phyloP scores from a whole-genome alignment of 1,140 invertebrate species.

The Zaprionus capensis region DNA sequence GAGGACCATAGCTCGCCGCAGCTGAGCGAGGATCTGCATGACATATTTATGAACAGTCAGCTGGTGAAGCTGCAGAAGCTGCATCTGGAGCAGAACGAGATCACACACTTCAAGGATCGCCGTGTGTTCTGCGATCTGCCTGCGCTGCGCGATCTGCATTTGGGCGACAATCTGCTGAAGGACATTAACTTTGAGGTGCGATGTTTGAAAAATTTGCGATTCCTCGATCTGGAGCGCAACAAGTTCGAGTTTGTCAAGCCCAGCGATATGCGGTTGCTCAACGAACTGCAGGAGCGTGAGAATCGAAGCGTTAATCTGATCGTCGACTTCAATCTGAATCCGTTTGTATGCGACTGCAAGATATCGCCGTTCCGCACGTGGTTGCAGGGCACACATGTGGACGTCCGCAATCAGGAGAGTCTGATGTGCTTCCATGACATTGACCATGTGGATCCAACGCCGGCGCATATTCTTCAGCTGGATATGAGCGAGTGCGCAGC shows the following conservation, averaged over 20 bases:
- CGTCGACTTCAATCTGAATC: slow-evolving; percentile 89
- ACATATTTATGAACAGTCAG: slow-evolving; percentile 90
- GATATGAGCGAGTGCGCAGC: slow-evolving; percentile 81
- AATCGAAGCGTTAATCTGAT: slow-evolving; percentile 86
- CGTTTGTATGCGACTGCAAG: slow-evolving; percentile 88
- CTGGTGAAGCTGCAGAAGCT: slow-evolving; percentile 89
- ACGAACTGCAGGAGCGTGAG: slow-evolving; percentile 85
- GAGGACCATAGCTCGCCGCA: slow-evolving; percentile 87
- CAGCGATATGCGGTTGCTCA: slow-evolving; percentile 87
- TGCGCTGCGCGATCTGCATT: slow-evolving; percentile 88
- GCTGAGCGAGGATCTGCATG: slow-evolving; percentile 88
- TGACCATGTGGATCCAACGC: slow-evolving; percentile 58
- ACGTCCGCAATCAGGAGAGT: slow-evolving; percentile 86
- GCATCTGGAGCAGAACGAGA: slow-evolving; percentile 92
- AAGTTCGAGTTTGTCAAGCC: slow-evolving; percentile 87
- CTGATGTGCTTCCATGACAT: slow-evolving; percentile 85
- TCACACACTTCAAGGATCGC: slow-evolving; percentile 87
- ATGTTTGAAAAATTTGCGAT: slow-evolving; percentile 88
- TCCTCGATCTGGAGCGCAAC: slow-evolving; percentile 90
- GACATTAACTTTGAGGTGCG: slow-evolving; percentile 88
- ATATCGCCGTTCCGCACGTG: slow-evolving; percentile 87
- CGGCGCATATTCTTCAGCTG: slow-evolving; percentile 82
- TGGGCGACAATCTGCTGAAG: slow-evolving; percentile 88
- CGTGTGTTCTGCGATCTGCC: slow-evolving; percentile 90
- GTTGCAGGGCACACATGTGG: slow-evolving; percentile 87